Percentiles rank a stretch among this genome's conserved stretches.
Evolutionary conservation across 2,797 vertebrate species (phyloP).

Genomic region (Chloroceryle amazona): DNA sequence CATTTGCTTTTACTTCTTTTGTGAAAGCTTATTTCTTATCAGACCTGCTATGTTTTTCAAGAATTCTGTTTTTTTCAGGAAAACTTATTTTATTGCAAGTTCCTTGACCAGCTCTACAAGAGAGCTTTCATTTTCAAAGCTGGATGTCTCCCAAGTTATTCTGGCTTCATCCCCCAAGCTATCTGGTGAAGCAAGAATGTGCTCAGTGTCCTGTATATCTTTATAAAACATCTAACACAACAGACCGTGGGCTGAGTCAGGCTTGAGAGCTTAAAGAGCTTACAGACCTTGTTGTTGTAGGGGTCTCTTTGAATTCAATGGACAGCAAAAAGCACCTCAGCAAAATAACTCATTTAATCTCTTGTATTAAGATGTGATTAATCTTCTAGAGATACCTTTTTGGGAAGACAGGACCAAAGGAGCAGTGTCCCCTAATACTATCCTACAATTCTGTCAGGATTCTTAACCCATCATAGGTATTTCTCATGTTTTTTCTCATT

Average conservation of each 20-base stretch:
- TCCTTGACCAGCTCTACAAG: background rate
- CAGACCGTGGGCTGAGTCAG: background rate
- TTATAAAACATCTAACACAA: background rate
- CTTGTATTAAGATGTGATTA: background rate
- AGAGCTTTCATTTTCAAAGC: background rate
- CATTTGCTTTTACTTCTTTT: background rate
- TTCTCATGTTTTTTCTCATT: background rate
- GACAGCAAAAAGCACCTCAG: background rate
- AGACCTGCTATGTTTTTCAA: background rate
- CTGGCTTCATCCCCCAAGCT: background rate
- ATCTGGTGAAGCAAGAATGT: background rate
- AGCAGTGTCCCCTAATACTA: background rate
- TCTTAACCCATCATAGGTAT: background rate
- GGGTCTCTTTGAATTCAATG: background rate
- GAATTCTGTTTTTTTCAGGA: background rate
- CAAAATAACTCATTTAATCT: background rate
- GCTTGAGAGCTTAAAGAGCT: too few species aligned
- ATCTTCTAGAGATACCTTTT: background rate
- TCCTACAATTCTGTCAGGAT: background rate
- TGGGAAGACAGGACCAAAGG: background rate
- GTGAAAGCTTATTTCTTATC: background rate
- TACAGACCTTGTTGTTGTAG: background rate
- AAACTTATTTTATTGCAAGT: background rate
- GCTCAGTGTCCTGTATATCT: background rate
- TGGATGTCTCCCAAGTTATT: background rate